A percentile compares a stretch with the other conserved stretches of the same genome.
These are phyloP conservation scores for Drosophila hamatofila DNA, from an alignment of 2,888 invertebrate genomes.

Conservation along the genomic window DNA sequence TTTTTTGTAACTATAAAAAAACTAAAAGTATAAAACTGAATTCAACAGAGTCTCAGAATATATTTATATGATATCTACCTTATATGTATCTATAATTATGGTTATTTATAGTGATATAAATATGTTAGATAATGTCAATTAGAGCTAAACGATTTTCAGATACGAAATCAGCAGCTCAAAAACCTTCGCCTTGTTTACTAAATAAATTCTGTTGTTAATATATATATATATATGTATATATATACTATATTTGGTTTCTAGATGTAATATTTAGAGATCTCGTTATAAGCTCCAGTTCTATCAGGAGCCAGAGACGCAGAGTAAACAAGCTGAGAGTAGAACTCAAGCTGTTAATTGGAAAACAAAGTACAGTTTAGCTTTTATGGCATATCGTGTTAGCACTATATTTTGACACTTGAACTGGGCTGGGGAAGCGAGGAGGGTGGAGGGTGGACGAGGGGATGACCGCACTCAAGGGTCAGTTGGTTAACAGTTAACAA, in stretches of 20 bases:
- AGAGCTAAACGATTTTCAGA: not conserved
- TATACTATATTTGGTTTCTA: not conserved
- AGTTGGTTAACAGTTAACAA: slow-evolving; percentile 31
- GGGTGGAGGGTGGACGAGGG: not conserved
- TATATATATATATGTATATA: too few relatives aligned
- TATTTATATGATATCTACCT: not conserved
- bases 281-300: slow-evolving; percentile 3
- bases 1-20: too few relatives aligned
- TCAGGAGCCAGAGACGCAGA: not conserved
- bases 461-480: slow-evolving; percentile 24
- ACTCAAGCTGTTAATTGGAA: slow-evolving; percentile 13
- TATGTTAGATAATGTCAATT: not conserved
- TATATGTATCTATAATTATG: not conserved
- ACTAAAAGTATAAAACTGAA: too few relatives aligned
- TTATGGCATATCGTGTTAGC: slow-evolving; percentile 1
- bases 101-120: not conserved
- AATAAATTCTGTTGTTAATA: not conserved
- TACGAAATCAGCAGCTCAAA: not conserved
- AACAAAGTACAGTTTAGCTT: slow-evolving; percentile 22
- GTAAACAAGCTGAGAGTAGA: not conserved
- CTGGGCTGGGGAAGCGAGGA: not conserved
- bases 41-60: not conserved
- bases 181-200: not conserved
- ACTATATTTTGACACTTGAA: slow-evolving; percentile 35
- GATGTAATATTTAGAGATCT: slow-evolving; percentile 5